These are phyloP conservation scores for Allobates femoralis DNA, from an alignment of 2,797 vertebrate genomes.

Conservation along the genomic window DNA sequence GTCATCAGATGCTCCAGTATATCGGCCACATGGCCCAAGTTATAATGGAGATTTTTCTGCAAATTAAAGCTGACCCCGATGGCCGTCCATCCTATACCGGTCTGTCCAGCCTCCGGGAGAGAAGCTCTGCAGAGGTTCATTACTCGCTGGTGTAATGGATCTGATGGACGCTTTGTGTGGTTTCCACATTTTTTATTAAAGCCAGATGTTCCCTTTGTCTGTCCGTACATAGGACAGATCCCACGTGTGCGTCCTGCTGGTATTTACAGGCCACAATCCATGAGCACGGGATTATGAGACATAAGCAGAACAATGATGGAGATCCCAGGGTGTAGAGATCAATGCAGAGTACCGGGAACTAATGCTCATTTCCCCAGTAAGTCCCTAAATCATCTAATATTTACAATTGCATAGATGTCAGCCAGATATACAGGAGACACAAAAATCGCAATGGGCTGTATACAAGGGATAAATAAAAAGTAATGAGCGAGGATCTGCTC, in stretches of 20 bases:
- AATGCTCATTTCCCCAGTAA: background rate
- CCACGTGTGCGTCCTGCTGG: conserved; percentile 6
- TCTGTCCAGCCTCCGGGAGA: background rate
- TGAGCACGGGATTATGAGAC: conserved; percentile 3
- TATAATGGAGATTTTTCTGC: background rate
- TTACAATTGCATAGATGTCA: too few species aligned
- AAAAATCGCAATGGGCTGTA: too few species aligned
- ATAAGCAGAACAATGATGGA: background rate
- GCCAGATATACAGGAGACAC: too few species aligned
- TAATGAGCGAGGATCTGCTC: too few species aligned
- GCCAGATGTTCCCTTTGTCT: conserved; percentile 14
- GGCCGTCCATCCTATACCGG: background rate
- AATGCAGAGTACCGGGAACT: too few species aligned
- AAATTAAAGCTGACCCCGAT: background rate
- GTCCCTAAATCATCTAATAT: background rate
- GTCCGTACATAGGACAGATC: background rate
- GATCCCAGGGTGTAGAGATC: background rate
- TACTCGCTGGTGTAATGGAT: conserved; percentile 1
- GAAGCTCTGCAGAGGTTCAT: background rate
- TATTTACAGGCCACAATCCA: conserved; percentile 33
- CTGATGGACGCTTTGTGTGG: background rate
- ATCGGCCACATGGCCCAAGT: too few species aligned
- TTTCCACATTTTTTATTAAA: conserved; percentile 37
- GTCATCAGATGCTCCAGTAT: background rate
- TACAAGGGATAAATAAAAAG: too few species aligned